These are phyloP conservation scores for Yponomeuta cagnagella DNA, from an alignment of 2,888 invertebrate genomes.

Conservation along the genomic window DNA sequence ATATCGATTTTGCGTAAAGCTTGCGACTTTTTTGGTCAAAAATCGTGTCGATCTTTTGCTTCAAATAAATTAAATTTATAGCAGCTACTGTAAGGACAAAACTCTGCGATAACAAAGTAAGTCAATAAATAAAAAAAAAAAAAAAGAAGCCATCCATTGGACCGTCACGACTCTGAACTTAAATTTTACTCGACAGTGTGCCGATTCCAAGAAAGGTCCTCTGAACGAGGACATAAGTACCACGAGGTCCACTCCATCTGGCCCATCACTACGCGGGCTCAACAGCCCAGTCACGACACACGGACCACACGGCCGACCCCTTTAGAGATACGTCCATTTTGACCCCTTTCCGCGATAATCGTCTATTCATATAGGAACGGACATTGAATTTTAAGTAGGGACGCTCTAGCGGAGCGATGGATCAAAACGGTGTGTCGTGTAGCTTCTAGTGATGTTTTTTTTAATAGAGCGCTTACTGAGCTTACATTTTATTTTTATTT, in stretches of 20 bases:
- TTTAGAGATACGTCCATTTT: slow-evolving; percentile 36
- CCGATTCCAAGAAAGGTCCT: not conserved
- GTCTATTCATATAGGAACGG: slow-evolving; percentile 46
- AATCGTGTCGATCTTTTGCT: too few species aligned
- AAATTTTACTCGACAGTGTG: not conserved
- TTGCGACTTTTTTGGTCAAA: too few species aligned
- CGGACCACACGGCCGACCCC: slow-evolving; percentile 26
- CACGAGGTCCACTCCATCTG: not conserved
- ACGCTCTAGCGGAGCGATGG: slow-evolving; percentile 7
- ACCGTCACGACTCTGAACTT: not conserved
- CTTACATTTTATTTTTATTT: not conserved
- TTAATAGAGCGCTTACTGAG: not conserved
- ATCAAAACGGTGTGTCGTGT: not conserved
- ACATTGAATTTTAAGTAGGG: slow-evolving; percentile 43
- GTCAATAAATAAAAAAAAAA: too few species aligned
- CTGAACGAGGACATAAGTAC: not conserved
- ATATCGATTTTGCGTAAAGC: not conserved
- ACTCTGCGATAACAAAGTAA: too few species aligned
- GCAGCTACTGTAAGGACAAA: not conserved
- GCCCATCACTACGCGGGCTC: slow-evolving; percentile 14
- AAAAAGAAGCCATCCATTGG: not conserved
- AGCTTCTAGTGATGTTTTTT: not conserved
- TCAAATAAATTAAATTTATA: too few species aligned
- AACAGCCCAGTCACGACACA: slow-evolving; percentile 20
- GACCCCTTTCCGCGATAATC: slow-evolving; percentile 49